Conservation (phyloP, 2,113 vertebrate species). For the Condylura cristata region DNA sequence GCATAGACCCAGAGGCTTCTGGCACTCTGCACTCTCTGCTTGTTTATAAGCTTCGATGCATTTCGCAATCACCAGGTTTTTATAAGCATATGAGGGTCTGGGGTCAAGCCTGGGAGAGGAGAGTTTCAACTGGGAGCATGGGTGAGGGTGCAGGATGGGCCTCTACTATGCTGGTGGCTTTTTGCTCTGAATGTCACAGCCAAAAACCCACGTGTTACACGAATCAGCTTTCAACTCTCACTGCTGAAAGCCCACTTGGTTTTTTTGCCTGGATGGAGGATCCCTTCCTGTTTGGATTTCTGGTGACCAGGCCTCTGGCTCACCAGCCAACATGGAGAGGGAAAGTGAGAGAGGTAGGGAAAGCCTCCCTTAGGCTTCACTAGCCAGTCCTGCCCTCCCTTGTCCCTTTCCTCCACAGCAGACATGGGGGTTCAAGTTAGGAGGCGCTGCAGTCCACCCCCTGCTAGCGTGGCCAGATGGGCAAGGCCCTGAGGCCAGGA, state of each 20-base stretch:
- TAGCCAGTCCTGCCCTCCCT: neutral
- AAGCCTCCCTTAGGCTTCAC: neutral
- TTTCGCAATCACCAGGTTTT: neutral
- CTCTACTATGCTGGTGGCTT: neutral
- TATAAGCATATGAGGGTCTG: neutral
- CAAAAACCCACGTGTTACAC: neutral
- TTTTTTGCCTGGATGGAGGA: neutral
- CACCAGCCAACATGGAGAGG: neutral
- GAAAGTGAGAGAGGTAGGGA: accelerated
- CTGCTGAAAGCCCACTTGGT: neutral
- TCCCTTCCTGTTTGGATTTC: neutral
- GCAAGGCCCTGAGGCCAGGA: neutral
- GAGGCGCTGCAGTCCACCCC: neutral
- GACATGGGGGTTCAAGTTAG: neutral
- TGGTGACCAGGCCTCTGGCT: neutral
- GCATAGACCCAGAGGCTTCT: too few species aligned
- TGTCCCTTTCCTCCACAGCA: too few species aligned
- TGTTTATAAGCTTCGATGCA: neutral
- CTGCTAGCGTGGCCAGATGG: neutral
- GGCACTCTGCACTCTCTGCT: neutral
- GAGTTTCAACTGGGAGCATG: accelerated
- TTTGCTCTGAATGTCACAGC: neutral
- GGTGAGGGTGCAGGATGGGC: neutral
- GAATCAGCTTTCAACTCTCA: too few species aligned
- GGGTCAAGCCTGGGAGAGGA: neutral